Evolutionary conservation across 2,888 invertebrate species (phyloP).

Genomic region (Octodonta nipae): DNA sequence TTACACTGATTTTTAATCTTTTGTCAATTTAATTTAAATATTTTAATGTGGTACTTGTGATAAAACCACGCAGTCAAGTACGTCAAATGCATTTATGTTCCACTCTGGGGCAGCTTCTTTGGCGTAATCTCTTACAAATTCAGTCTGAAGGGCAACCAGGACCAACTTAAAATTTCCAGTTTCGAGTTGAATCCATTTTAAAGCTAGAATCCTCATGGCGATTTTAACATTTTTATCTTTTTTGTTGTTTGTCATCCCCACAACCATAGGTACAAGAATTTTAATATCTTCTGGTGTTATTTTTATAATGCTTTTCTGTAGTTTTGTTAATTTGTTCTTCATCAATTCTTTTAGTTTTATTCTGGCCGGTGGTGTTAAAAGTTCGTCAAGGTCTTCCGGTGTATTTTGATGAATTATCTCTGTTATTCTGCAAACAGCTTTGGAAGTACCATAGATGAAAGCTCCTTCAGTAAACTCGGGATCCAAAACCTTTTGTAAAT

Average conservation of each 20-base stretch:
- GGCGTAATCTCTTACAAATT: conserved; percentile 30
- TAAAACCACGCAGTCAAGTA: conserved; percentile 29
- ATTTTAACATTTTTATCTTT: conserved; percentile 23
- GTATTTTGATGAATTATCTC: conserved; percentile 30
- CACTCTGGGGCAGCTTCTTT: conserved; percentile 25
- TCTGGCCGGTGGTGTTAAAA: conserved; percentile 24
- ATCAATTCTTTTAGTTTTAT: conserved; percentile 25
- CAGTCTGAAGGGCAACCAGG: conserved; percentile 31
- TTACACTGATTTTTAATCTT: too few relatives aligned
- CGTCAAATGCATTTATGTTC: conserved; percentile 29
- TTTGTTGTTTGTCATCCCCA: conserved; percentile 19
- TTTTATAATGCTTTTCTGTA: conserved; percentile 28
- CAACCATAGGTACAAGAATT: conserved; percentile 30
- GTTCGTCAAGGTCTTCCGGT: conserved; percentile 24
- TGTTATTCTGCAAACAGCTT: conserved; percentile 32
- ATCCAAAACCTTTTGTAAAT: conserved; percentile 31
- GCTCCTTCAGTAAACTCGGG: conserved; percentile 35
- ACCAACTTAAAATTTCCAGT: conserved; percentile 26
- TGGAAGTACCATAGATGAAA: conserved; percentile 31
- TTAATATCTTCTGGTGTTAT: conserved; percentile 32
- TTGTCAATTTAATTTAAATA: too few relatives aligned
- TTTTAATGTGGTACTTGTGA: conserved; percentile 12
- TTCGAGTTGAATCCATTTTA: conserved; percentile 29
- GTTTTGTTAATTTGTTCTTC: conserved; percentile 21
- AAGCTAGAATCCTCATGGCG: conserved; percentile 27